phyloP scores from a whole-genome alignment of 2,797 vertebrate species.

The Gephyroberyx darwinii region DNA sequence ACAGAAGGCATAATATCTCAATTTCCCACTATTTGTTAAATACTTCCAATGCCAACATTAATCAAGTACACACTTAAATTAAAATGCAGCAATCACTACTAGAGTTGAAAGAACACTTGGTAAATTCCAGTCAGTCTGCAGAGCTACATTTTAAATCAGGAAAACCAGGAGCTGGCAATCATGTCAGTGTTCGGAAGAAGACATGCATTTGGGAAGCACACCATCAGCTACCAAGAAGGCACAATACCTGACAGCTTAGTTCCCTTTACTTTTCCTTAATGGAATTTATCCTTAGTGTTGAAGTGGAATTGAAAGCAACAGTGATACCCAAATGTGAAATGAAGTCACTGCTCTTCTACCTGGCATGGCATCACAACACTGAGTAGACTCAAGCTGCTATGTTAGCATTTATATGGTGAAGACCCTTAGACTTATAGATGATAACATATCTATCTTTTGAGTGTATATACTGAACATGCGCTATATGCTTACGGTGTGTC shows the following conservation, averaged over 20 bases:
- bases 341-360: neutral
- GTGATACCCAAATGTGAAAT: neutral
- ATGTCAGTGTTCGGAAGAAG: neutral
- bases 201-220: neutral
- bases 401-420: conserved; percentile 1
- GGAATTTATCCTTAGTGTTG: neutral
- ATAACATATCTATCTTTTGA: neutral
- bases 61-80: neutral
- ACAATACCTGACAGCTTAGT: neutral
- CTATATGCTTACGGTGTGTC: neutral
- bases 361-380: neutral
- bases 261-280: neutral
- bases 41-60: neutral
- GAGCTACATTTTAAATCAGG: no score
- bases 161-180: neutral
- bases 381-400: conserved; percentile 5
- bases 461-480: neutral
- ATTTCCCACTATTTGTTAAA: neutral
- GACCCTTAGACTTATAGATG: neutral
- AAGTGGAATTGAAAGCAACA: neutral
- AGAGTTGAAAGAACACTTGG: neutral
- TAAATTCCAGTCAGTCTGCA: no score
- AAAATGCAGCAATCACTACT: neutral
- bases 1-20: conserved; percentile 18
- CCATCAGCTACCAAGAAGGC: neutral